Evolutionary conservation across 2,113 vertebrate genomes (phyloP).

Genomic region (Rostratula benghalensis): DNA sequence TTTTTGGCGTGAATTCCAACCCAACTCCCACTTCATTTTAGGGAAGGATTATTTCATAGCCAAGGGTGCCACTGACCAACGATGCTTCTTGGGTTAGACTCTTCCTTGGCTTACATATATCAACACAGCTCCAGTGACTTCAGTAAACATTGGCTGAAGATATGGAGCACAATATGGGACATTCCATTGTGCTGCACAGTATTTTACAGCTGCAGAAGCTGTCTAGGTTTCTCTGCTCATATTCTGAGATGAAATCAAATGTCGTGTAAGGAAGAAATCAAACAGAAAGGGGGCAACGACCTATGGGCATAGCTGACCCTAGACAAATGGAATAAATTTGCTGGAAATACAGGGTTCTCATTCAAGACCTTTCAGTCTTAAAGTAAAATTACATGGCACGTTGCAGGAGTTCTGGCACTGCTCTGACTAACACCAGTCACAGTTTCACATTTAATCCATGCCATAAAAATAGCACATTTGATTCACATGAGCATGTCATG

Average conservation of each 20-base stretch:
- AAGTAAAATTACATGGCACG: constrained; percentile 54
- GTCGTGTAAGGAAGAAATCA: constrained; percentile 48
- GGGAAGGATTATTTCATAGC: neutral
- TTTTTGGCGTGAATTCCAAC: neutral
- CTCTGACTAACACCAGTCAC: constrained; percentile 21
- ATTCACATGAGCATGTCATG: constrained; percentile 14
- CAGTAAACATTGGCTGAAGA: neutral
- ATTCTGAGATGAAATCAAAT: constrained; percentile 51
- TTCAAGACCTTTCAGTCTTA: constrained; percentile 53
- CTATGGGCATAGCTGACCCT: constrained; percentile 37
- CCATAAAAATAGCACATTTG: neutral
- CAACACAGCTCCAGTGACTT: neutral
- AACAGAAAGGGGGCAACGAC: constrained; percentile 36
- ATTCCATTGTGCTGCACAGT: neutral
- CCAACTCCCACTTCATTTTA: neutral
- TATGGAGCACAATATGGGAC: neutral
- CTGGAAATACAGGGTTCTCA: constrained; percentile 50
- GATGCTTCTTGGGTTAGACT: neutral
- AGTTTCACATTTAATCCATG: constrained; percentile 48
- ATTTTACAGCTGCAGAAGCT: constrained; percentile 10
- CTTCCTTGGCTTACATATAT: neutral
- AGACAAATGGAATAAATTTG: constrained; percentile 62
- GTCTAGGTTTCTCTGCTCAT: constrained; percentile 7
- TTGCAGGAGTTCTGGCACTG: constrained; percentile 40
- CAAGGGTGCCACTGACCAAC: neutral